phyloP scores from a whole-genome alignment of 2,113 vertebrate species.

The Asarcornis scutulata region DNA sequence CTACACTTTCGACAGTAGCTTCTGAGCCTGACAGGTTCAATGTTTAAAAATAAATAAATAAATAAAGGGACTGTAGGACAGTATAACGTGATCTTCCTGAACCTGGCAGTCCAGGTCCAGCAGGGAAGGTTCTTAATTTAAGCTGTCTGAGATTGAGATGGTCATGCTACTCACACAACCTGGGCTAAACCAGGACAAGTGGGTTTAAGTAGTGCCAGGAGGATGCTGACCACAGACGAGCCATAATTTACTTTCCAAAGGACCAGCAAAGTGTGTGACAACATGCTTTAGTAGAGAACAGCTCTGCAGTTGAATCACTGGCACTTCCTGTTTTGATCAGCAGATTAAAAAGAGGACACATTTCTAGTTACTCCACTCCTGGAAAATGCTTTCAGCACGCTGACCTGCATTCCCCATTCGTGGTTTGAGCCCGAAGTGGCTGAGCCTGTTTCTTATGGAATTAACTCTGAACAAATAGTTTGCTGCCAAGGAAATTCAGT shows the following conservation, averaged over 20 bases:
- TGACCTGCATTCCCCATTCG: conserved; percentile 54
- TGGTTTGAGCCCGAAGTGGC: conserved; percentile 22
- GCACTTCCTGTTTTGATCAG: conserved; percentile 54
- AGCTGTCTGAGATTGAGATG: background rate
- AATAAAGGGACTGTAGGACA: background rate
- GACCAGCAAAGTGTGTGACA: background rate
- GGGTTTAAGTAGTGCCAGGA: background rate
- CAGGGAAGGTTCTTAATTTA: background rate
- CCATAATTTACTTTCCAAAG: background rate
- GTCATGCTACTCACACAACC: background rate
- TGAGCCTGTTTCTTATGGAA: conserved; percentile 33
- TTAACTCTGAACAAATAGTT: conserved; percentile 18
- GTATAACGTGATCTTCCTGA: background rate
- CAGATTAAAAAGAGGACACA: background rate
- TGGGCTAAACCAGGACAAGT: background rate
- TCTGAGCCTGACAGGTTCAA: background rate
- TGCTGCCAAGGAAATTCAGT: conserved; percentile 22
- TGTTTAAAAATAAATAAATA: background rate
- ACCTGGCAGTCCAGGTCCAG: background rate
- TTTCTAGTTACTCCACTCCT: conserved; percentile 33
- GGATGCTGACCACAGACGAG: background rate
- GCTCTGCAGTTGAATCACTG: background rate
- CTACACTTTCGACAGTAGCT: background rate
- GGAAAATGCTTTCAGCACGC: conserved; percentile 29
- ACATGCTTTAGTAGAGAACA: background rate